phyloP scores from a whole-genome alignment of 1,140 invertebrate genomes.

The Pissodes strobi region DNA sequence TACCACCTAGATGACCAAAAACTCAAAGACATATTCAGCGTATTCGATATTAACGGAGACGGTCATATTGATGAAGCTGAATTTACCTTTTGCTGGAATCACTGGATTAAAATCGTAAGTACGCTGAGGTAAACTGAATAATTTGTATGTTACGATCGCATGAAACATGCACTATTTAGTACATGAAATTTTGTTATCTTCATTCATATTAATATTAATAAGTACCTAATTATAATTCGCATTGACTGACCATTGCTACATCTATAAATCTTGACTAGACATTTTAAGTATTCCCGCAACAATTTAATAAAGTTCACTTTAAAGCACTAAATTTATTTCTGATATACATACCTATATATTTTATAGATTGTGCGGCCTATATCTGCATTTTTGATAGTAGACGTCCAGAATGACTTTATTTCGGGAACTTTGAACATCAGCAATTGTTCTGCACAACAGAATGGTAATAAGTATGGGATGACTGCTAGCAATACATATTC shows the following conservation, averaged over 20 bases:
- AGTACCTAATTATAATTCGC: no score
- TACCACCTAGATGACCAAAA: slow-evolving; percentile 76
- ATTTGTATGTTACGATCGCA: no score
- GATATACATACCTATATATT: neutral
- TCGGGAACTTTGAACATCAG: slow-evolving; percentile 90
- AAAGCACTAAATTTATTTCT: no score
- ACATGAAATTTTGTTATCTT: no score
- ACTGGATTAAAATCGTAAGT: slow-evolving; percentile 80
- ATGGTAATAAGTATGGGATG: no score
- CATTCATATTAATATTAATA: slow-evolving; percentile 27
- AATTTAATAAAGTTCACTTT: no score
- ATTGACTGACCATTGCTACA: no score
- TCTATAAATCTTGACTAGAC: no score
- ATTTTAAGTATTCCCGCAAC: no score
- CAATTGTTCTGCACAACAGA: slow-evolving; percentile 90
- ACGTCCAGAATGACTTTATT: slow-evolving; percentile 99
- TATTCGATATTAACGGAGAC: slow-evolving; percentile 80
- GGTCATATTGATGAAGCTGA: slow-evolving; percentile 81
- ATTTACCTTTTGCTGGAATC: slow-evolving; percentile 81
- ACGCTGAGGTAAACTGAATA: neutral
- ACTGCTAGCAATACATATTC: neutral
- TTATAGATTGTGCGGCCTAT: slow-evolving; percentile 81
- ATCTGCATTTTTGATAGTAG: slow-evolving; percentile 90
- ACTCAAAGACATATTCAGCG: slow-evolving; percentile 75
- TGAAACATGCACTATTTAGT: no score